phyloP scores from a whole-genome alignment of 2,888 invertebrate genomes.

The Epinotia demarniana region DNA sequence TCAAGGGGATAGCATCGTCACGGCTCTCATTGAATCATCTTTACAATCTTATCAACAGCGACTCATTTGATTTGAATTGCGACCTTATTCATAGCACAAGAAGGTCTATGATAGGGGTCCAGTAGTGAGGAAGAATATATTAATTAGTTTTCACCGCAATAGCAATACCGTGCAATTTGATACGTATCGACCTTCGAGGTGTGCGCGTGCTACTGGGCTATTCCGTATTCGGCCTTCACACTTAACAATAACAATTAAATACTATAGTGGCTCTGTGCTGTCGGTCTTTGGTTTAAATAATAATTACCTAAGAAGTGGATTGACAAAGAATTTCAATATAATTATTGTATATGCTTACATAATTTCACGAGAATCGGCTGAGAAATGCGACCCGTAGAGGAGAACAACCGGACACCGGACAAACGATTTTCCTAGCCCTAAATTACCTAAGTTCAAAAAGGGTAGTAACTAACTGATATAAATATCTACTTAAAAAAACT shows the following conservation, averaged over 20 bases:
- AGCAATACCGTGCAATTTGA: conserved; percentile 12
- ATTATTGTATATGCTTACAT: too few species aligned
- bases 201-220: conserved; percentile 8
- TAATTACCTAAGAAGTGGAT: too few species aligned
- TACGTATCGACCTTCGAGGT: conserved; percentile 25
- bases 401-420: too few species aligned
- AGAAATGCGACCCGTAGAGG: too few species aligned
- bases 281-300: too few species aligned
- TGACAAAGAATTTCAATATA: too few species aligned
- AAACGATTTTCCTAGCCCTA: too few species aligned
- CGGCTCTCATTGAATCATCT: background rate
- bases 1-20: background rate
- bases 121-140: background rate
- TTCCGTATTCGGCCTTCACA: conserved; percentile 1
- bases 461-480: too few species aligned
- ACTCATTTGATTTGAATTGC: background rate
- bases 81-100: background rate
- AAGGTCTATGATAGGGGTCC: background rate
- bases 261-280: too few species aligned
- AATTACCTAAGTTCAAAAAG: too few species aligned
- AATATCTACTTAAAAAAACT: too few species aligned
- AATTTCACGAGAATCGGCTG: too few species aligned
- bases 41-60: background rate
- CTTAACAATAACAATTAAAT: background rate
- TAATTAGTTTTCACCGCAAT: conserved; percentile 17